Base-by-base conservation (phyloP, 2,113 vertebrate species). In the Gallinago jamesoni region DNA sequence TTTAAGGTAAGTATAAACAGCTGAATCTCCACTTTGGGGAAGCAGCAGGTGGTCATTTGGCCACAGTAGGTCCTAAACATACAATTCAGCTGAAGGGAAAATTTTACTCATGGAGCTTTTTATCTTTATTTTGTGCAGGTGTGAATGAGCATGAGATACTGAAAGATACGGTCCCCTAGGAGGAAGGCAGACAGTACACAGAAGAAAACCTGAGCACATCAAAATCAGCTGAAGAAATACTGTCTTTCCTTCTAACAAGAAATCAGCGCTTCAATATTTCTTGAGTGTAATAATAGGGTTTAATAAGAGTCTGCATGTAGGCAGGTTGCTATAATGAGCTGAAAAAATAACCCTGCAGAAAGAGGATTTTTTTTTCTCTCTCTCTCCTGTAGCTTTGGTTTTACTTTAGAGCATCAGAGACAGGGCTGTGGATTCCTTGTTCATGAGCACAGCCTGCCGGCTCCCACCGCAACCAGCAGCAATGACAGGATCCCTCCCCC, bases 361-460 rank as follows among this genome's bases (percentile, higher is more conserved):
- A 43, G 39, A 73, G 21, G 53, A 21, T 14, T 52, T 8, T 20
- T 64, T 10, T 37, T 41, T 27, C 7, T 4, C 21, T 48, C 8
- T 67, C 5, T 14, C 9, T 25, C 25, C 37, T 31, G 57, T 7
- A 57, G 28, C 48, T 94, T 56, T 39, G 66, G 14, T 41, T 90
- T 83, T 9, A 2, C 45, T 47, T 8, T 0, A 25, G 82, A 73
- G 41, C 91, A 76, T 15, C 15, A 14, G 18, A 18, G 66, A 52
- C 76, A 74, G 81, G 74, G 52, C 62, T 48, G 63, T 3, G 50
- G 22, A 97, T 97, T 95, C 8, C 63, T 96, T 52, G 92, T 84
- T 64, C 72, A 2, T 28, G 94, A 96, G 97, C 97, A 89, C 97
- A 96, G 50, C 97, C 97, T 97, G 95, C 91, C 12, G 96, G 97